Conservation (phyloP, 2,113 vertebrate genomes). For the Aphyosemion australe region DNA sequence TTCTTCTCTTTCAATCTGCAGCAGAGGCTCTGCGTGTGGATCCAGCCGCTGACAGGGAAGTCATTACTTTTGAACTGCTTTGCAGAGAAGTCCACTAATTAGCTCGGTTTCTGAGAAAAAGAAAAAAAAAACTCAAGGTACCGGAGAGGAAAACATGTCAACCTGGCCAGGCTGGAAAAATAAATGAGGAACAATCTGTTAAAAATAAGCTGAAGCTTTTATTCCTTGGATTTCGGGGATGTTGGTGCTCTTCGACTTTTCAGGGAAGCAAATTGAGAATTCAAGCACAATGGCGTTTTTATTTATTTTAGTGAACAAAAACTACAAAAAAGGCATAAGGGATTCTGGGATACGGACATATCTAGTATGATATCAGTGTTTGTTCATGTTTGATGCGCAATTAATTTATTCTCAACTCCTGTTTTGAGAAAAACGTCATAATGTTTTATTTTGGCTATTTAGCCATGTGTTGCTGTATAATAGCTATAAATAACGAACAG, state of each 20-base stretch:
- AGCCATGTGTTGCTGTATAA: too few relatives aligned
- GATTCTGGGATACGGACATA: conserved; percentile 32
- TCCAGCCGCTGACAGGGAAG: conserved; percentile 21
- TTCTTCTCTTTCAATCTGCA: conserved; percentile 10
- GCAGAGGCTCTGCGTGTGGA: not conserved
- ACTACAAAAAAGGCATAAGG: conserved; percentile 2
- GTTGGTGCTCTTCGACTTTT: conserved; percentile 17
- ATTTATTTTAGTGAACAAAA: not conserved
- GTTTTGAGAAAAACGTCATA: too few relatives aligned
- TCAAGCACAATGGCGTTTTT: conserved; percentile 9
- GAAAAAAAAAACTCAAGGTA: conserved; percentile 19
- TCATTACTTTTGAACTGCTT: conserved; percentile 13
- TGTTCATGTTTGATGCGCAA: conserved; percentile 24
- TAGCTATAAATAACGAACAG: too few relatives aligned
- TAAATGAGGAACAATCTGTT: conserved; percentile 30
- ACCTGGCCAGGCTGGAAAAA: conserved; percentile 17
- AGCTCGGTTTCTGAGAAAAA: conserved; percentile 22
- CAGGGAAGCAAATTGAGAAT: conserved; percentile 23
- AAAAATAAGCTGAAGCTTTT: conserved; percentile 32
- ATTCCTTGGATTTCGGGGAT: conserved; percentile 26
- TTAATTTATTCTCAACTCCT: not conserved
- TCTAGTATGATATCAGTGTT: conserved; percentile 22
- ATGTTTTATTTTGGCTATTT: too few relatives aligned
- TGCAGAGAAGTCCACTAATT: conserved; percentile 42
- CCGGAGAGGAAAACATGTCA: conserved; percentile 25